Base-by-base conservation (phyloP, 2,113 vertebrate species). In the Trogon surrucura region DNA sequence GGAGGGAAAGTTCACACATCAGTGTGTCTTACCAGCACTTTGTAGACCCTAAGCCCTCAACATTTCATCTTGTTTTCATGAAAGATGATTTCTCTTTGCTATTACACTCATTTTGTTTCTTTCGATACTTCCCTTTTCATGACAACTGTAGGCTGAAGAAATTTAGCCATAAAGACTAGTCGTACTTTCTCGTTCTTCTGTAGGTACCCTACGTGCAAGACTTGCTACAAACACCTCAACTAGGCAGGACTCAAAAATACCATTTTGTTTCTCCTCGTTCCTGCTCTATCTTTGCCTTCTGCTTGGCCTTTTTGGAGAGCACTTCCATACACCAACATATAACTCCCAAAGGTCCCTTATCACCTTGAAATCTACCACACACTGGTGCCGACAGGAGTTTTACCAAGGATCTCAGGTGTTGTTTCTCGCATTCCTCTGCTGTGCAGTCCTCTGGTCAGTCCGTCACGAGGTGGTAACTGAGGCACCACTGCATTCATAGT, bases 1-100 rank as follows among this genome's bases (percentile, higher is more conserved):
- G 56, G 77, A 92, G 56, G 72, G 64, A 80, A 90, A 95, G 83
- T 88, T 97, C 94, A 96, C 64, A 73, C 22, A 88, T 38, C 0
- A 0, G 26, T 78, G 85, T 92, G 36, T 77, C 91, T 80, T 88
- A 92, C 11, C 71, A 87, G 78, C 30, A 73, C 58, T 32, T 54
- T 66, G 36, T 41, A 73, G 87, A 79, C 51, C 44, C 48, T 14
- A 71, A 86, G 44, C 44, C 53, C 54, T 61, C 72, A 57, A 91
- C 65, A 75, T 89, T 95, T 89, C 70, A 79, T 16, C 65, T 94
- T 6, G 1, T 65, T 85, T 45, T 89, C 73, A 69, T 64, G 64
- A 79, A 65, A 64, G n/a, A 36, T 26, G 1, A 58, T 70, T 93
- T 89, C 32, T 85, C 41, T 87, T 75, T 65, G 65, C 14, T 72